Conservation (phyloP, 1,140 invertebrate genomes). For the Drosophila hydei region DNA sequence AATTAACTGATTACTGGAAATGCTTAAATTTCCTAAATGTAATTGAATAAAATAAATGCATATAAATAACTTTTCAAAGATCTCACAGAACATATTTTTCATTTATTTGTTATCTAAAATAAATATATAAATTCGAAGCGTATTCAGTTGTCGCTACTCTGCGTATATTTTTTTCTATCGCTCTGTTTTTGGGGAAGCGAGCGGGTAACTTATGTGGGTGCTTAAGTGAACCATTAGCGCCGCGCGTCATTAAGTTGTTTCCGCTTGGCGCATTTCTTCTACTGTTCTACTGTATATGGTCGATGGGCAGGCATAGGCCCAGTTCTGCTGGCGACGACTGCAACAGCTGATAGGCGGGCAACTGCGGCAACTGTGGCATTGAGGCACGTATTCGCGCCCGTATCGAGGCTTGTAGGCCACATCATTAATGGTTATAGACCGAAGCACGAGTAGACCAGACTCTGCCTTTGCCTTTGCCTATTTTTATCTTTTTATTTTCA, state of each 20-base stretch:
- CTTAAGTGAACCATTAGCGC: constrained; percentile 82
- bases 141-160: not conserved
- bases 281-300: constrained; percentile 49
- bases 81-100: no score
- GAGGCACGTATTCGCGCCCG: constrained; percentile 44
- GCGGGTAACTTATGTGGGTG: constrained; percentile 78
- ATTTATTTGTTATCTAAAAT: not conserved
- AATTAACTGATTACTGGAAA: no score
- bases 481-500: constrained; percentile 7
- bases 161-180: constrained; percentile 23
- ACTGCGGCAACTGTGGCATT: constrained; percentile 35
- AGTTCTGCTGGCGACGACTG: constrained; percentile 23
- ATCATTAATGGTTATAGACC: constrained; percentile 78
- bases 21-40: no score
- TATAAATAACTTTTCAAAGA: no score
- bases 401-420: constrained; percentile 57
- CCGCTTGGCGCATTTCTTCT: constrained; percentile 77
- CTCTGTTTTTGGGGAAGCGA: constrained; percentile 52
- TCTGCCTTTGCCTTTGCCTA: constrained; percentile 5
- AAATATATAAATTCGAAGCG: not conserved
- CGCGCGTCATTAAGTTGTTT: constrained; percentile 82
- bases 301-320: constrained; percentile 34
- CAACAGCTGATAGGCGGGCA: not conserved
- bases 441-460: constrained; percentile 23
- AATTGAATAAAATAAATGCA: no score